phyloP scores from a whole-genome alignment of 2,113 vertebrate species.

The Amblyornis subalaris region DNA sequence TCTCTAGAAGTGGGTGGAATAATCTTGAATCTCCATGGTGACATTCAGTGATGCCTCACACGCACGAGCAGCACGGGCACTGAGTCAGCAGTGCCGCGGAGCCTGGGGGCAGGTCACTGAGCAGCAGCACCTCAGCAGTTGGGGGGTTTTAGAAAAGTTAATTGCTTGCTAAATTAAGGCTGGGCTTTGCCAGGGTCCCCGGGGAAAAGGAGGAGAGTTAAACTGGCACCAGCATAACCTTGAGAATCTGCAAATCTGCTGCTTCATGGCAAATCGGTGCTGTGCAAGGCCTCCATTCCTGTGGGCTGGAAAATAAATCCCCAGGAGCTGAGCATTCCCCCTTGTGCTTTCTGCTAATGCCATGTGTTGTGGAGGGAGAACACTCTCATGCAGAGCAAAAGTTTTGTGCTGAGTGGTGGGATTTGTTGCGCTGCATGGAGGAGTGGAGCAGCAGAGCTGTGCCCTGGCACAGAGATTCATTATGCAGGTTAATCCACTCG shows the following conservation, averaged over 20 bases:
- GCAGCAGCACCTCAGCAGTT: not conserved
- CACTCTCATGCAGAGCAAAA: rapidly evolving
- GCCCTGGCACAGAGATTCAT: not conserved
- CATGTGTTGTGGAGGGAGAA: rapidly evolving
- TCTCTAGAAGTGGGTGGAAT: conserved; percentile 34
- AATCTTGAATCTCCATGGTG: conserved; percentile 35
- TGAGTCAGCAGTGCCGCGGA: not conserved
- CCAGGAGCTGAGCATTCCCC: not conserved
- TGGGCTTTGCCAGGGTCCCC: not conserved
- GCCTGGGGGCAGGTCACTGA: not conserved
- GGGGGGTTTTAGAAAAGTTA: not conserved
- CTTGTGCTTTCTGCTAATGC: not conserved
- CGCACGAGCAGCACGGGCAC: not conserved
- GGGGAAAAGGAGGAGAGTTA: not conserved
- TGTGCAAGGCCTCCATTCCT: not conserved
- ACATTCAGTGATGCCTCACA: not conserved
- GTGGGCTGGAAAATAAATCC: not conserved
- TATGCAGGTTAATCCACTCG: not conserved
- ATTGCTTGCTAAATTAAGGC: not conserved
- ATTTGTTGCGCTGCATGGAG: not conserved
- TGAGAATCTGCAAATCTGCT: not conserved
- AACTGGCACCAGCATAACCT: not conserved
- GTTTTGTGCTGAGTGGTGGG: not conserved
- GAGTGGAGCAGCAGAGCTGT: not conserved
- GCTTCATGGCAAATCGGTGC: not conserved